Conservation (phyloP, 2,888 invertebrate species). For the Chelonus formosanus region DNA sequence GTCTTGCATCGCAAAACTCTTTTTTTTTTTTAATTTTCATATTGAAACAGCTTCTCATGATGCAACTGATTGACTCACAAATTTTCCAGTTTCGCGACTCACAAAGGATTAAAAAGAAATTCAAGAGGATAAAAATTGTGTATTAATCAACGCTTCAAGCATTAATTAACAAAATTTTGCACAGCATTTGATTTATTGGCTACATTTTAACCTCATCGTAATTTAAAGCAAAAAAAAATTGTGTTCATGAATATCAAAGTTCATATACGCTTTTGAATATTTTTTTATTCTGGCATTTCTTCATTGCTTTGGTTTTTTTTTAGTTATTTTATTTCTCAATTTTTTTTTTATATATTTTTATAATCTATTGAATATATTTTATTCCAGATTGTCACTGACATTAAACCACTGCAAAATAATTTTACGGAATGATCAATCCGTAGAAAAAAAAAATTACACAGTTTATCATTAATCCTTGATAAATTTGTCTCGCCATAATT, state of each 20-base stretch:
- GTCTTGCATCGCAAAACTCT: not conserved
- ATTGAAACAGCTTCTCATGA: constrained; percentile 5
- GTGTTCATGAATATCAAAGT: too few relatives aligned
- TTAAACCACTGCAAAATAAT: constrained; percentile 35
- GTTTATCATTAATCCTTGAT: too few relatives aligned
- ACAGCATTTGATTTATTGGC: too few relatives aligned
- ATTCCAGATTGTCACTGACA: constrained; percentile 60
- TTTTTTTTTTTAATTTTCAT: constrained; percentile 1
- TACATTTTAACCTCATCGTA: too few relatives aligned
- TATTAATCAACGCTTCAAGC: constrained; percentile 8
- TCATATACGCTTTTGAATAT: not conserved
- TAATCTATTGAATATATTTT: constrained; percentile 62
- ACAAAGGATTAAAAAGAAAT: constrained; percentile 11
- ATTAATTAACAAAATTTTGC: too few relatives aligned
- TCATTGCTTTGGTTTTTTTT: not conserved
- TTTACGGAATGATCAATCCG: constrained; percentile 5
- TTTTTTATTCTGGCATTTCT: not conserved
- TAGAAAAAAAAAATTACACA: not conserved
- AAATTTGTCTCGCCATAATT: too few relatives aligned
- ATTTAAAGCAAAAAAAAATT: too few relatives aligned
- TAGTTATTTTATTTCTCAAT: not conserved
- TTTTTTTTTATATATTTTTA: constrained; percentile 32
- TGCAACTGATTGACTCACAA: too few relatives aligned
- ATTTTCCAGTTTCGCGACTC: not conserved
- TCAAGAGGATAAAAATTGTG: constrained; percentile 4